Percentiles rank a stretch among this genome's conserved stretches.
Conservation (phyloP, 2,888 invertebrate genomes). For the Dryomyza anilis region DNA sequence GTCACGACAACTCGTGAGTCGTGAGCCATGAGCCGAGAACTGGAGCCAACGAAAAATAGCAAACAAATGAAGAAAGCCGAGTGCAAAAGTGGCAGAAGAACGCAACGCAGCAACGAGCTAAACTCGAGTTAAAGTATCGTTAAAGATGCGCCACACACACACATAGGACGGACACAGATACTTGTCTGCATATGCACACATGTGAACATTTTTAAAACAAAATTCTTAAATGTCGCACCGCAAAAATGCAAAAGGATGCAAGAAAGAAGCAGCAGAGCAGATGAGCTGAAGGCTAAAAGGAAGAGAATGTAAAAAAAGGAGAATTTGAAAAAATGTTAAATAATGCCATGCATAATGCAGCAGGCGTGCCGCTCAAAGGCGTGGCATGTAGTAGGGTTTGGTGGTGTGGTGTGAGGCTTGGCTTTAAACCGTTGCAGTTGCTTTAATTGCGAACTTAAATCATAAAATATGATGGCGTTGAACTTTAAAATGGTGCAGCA, state of each 20-base stretch:
- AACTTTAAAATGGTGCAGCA: background rate
- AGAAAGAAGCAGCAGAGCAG: background rate
- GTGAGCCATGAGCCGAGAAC: too few species aligned
- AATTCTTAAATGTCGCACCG: slow-evolving; percentile 18
- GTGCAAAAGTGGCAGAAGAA: background rate
- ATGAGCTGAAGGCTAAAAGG: background rate
- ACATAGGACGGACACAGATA: slow-evolving; percentile 7
- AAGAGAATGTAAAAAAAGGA: background rate
- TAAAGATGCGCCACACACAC: slow-evolving; percentile 15
- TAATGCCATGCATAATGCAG: slow-evolving; percentile 56
- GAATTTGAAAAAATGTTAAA: slow-evolving; percentile 39
- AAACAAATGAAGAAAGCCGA: background rate
- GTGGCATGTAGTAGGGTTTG: too few species aligned
- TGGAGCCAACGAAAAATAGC: background rate
- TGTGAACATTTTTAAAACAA: slow-evolving; percentile 11
- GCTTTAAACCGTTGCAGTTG: background rate
- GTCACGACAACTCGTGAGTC: slow-evolving; percentile 6
- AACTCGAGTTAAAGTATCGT: slow-evolving; percentile 25
- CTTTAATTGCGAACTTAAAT: background rate
- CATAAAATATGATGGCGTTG: background rate
- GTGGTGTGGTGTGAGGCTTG: too few species aligned
- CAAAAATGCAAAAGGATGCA: background rate
- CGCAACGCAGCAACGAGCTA: background rate
- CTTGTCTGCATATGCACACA: background rate
- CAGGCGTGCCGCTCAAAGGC: slow-evolving; percentile 23